phyloP scores from a whole-genome alignment of 2,797 vertebrate genomes.

The Parauchenoglanis punctatus region DNA sequence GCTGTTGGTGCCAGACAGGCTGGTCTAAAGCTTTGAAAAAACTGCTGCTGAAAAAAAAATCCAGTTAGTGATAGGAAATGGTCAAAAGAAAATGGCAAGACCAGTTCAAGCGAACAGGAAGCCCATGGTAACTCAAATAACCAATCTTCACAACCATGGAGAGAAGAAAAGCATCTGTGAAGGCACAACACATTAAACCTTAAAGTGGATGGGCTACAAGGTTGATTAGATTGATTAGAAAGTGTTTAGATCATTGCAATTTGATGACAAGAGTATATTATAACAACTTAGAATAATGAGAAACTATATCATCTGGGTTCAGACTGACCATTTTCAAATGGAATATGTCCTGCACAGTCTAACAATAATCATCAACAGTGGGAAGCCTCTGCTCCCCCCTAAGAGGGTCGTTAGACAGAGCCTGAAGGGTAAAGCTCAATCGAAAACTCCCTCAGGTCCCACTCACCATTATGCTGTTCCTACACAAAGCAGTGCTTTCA shows the following conservation, averaged over 20 bases:
- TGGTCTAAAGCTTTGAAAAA: not conserved
- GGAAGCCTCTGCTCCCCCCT: not conserved
- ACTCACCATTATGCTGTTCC: not conserved
- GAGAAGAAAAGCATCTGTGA: not conserved
- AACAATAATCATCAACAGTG: not conserved
- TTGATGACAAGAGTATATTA: not conserved
- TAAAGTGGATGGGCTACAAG: not conserved
- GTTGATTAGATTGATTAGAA: not conserved
- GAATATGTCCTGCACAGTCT: not conserved
- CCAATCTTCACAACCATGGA: not conserved
- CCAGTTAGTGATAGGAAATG: not conserved
- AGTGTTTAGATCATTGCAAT: not conserved
- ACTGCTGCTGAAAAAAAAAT: not conserved
- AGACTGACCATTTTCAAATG: not conserved
- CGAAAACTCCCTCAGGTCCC: not conserved
- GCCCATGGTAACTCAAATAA: not conserved
- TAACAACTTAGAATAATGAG: not conserved
- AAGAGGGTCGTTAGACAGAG: conserved; percentile 13
- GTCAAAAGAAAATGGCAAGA: not conserved
- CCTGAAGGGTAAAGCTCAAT: not conserved
- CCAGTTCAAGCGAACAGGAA: not conserved
- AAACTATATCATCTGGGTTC: not conserved
- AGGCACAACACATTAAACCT: not conserved
- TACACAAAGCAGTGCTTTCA: conserved; percentile 36
- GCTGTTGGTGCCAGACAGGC: not conserved